phyloP scores from a whole-genome alignment of 2,113 vertebrate genomes.

The Sphaerodactylus townsendi region DNA sequence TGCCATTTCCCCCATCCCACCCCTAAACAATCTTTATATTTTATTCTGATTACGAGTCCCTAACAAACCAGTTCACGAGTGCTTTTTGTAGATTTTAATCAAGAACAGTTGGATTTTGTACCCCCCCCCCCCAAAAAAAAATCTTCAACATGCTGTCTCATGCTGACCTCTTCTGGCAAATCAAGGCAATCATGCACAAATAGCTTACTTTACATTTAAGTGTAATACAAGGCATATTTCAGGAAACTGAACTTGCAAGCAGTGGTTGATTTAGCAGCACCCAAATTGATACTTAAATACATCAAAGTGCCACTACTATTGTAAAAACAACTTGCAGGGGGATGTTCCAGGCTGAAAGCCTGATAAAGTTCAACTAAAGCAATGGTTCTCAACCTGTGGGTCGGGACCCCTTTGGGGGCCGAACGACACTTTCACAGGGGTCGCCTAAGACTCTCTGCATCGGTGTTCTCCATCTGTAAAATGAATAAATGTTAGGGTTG shows the following conservation, averaged over 20 bases:
- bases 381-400: no score
- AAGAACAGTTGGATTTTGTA: background rate
- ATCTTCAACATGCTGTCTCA: background rate
- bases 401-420: no score
- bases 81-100: no score
- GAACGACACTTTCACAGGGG: no score
- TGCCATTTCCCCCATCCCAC: background rate
- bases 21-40: background rate
- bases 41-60: background rate
- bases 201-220: background rate
- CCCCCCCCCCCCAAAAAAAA: background rate
- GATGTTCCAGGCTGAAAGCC: no score
- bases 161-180: conserved; percentile 21
- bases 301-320: background rate
- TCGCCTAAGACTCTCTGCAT: no score
- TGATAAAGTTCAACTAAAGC: no score
- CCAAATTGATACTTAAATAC: background rate
- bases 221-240: background rate
- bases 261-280: background rate
- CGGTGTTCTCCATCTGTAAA: no score
- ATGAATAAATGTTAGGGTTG: no score
- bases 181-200: background rate
- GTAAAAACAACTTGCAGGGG: no score
- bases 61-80: background rate
- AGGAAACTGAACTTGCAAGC: background rate